Conservation (phyloP, 2,888 invertebrate genomes). For the Synanthedon myopaeformis region DNA sequence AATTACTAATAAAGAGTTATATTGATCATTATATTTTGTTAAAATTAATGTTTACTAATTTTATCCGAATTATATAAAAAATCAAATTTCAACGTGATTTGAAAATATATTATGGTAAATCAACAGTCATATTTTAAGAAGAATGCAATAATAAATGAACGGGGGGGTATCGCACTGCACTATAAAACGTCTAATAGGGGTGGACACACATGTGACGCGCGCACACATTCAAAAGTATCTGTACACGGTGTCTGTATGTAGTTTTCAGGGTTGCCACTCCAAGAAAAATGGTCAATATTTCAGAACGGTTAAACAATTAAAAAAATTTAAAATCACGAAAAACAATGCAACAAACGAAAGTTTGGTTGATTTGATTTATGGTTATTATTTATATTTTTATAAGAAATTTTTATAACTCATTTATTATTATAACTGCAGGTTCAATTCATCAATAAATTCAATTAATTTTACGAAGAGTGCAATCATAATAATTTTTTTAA, state of each 20-base stretch:
- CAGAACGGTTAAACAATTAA: no score
- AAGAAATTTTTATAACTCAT: no score
- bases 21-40: not conserved
- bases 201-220: slow-evolving; percentile 28
- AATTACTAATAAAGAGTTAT: not conserved
- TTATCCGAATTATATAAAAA: not conserved
- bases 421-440: no score
- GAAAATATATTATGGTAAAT: not conserved
- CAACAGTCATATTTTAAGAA: slow-evolving; percentile 52
- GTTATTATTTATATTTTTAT: no score
- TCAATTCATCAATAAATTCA: no score
- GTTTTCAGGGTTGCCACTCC: slow-evolving; percentile 29
- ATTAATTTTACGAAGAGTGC: no score
- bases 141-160: slow-evolving; percentile 63
- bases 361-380: no score
- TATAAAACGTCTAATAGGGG: slow-evolving; percentile 30
- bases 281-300: no score
- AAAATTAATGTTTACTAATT: not conserved
- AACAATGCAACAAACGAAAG: no score
- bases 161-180: slow-evolving; percentile 39
- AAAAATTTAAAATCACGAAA: no score
- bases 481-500: no score
- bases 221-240: slow-evolving; percentile 43
- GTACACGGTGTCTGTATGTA: slow-evolving; percentile 23
- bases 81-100: no score